Evolutionary conservation across 2,113 vertebrate genomes (phyloP).

Genomic region (Nibea coibor): DNA sequence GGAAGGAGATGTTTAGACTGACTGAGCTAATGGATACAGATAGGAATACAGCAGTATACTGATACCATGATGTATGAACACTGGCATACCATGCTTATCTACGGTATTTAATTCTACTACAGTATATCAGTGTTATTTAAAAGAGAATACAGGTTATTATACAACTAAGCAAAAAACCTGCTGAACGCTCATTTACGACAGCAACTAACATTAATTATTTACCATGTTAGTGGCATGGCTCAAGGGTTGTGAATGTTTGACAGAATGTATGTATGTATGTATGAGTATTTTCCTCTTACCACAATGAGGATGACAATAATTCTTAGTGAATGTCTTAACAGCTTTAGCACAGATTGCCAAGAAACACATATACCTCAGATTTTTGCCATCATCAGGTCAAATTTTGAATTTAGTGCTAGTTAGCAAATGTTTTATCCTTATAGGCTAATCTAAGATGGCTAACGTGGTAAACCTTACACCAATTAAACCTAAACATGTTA

Average conservation of each 20-base stretch:
- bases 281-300: background rate
- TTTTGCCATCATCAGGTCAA: background rate
- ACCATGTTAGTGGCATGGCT: background rate
- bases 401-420: background rate
- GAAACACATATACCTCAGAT: background rate
- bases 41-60: too few relatives aligned
- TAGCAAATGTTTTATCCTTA: background rate
- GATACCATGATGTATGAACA: too few relatives aligned
- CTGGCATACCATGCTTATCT: too few relatives aligned
- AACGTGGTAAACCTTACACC: background rate
- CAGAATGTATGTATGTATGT: too few relatives aligned
- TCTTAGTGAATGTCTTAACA: too few relatives aligned
- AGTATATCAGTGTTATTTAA: too few relatives aligned
- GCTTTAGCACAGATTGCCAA: too few relatives aligned
- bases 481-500: background rate
- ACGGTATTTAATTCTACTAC: too few relatives aligned
- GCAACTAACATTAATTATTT: background rate
- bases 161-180: background rate
- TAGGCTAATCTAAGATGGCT: too few relatives aligned
- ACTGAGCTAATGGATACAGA: background rate
- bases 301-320: background rate
- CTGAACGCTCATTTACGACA: background rate
- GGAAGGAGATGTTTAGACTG: background rate
- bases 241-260: background rate
- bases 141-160: background rate